phyloP scores from a whole-genome alignment of 2,888 invertebrate genomes.

The Drosophila siamana region DNA sequence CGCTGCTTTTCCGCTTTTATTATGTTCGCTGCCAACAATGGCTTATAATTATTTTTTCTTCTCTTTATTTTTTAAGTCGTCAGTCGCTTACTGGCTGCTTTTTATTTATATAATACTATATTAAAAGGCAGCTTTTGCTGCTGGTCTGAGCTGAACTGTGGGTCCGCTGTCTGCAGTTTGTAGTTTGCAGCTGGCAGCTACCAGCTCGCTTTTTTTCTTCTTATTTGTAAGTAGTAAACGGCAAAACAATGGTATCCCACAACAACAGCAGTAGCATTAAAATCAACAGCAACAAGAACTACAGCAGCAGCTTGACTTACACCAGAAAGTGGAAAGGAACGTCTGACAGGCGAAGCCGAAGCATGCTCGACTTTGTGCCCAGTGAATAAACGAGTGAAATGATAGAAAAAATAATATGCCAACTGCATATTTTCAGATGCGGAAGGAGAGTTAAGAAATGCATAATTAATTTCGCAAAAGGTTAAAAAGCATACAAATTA shows the following conservation, averaged over 20 bases:
- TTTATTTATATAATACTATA: slow-evolving; percentile 34
- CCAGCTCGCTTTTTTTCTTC: slow-evolving; percentile 29
- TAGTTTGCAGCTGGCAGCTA: slow-evolving; percentile 18
- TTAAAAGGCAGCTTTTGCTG: slow-evolving; percentile 23
- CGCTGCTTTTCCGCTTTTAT: slow-evolving; percentile 43
- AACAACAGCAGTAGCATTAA: slow-evolving; percentile 42
- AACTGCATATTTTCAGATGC: slow-evolving; percentile 25
- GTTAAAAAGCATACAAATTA: no score
- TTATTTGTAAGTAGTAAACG: slow-evolving; percentile 54
- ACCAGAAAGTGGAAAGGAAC: slow-evolving; percentile 38
- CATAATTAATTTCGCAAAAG: neutral
- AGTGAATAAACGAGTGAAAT: neutral
- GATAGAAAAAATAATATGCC: slow-evolving; percentile 34
- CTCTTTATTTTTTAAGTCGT: slow-evolving; percentile 31
- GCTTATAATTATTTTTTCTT: slow-evolving; percentile 64
- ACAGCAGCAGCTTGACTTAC: slow-evolving; percentile 22
- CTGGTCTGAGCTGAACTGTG: slow-evolving; percentile 6
- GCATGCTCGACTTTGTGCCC: neutral
- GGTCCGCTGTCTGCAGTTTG: slow-evolving; percentile 16
- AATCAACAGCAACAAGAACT: slow-evolving; percentile 26
- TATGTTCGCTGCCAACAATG: slow-evolving; percentile 64
- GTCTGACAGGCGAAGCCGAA: slow-evolving; percentile 22
- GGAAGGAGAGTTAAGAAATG: neutral
- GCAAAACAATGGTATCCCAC: slow-evolving; percentile 58
- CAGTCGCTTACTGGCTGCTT: slow-evolving; percentile 36